These are phyloP conservation scores for Butastur rufipennis DNA, from an alignment of 2,113 vertebrate species.

Conservation along the genomic window DNA sequence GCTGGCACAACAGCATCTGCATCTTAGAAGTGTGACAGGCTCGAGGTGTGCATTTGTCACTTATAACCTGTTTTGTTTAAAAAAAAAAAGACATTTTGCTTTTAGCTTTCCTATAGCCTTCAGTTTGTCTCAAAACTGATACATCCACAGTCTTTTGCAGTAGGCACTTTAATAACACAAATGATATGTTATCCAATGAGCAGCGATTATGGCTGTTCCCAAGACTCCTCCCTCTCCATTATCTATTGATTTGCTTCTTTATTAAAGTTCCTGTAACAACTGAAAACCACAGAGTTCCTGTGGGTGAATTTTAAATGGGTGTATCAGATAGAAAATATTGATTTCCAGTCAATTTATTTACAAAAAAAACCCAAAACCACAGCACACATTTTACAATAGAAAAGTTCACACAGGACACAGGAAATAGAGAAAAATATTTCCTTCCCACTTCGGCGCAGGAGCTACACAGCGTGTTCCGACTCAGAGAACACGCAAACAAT, in stretches of 20 bases:
- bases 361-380: no score
- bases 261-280: not conserved
- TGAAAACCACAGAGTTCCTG: not conserved
- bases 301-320: not conserved
- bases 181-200: not conserved
- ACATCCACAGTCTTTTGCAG: not conserved
- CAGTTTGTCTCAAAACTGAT: not conserved
- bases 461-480: not conserved
- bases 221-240: not conserved
- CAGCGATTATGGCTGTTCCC: not conserved
- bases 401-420: constrained; percentile 35
- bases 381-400: not conserved
- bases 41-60: not conserved
- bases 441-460: constrained; percentile 6
- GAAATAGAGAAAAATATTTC: constrained; percentile 27
- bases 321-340: not conserved
- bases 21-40: not conserved
- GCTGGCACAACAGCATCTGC: not conserved
- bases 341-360: not conserved
- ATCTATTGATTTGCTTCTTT: not conserved
- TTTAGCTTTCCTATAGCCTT: not conserved
- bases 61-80: not conserved
- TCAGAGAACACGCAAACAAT: constrained; percentile 1
- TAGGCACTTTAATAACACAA: not conserved
- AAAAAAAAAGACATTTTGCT: not conserved